phyloP scores from a whole-genome alignment of 2,888 invertebrate genomes.

The Phalera bucephala region DNA sequence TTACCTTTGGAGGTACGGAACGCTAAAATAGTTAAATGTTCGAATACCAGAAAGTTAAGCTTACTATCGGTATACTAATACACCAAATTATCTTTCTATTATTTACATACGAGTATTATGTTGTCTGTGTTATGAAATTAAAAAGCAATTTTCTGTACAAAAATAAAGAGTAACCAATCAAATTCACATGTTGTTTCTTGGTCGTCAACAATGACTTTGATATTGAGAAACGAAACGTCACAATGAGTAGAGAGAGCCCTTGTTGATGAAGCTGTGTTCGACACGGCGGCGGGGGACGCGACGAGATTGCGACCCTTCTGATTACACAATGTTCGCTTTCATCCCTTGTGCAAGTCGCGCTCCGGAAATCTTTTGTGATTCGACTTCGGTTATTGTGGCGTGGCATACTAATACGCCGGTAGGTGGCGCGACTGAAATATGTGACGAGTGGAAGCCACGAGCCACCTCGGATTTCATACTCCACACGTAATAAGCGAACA shows the following conservation, averaged over 20 bases:
- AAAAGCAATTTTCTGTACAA: too few species aligned
- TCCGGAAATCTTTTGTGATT: constrained; percentile 83
- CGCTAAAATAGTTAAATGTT: too few species aligned
- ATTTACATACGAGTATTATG: too few species aligned
- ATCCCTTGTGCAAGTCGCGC: constrained; percentile 81
- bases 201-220: constrained; percentile 31
- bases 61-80: too few species aligned
- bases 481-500: constrained; percentile 34
- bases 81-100: too few species aligned
- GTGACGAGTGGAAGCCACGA: constrained; percentile 50
- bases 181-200: constrained; percentile 25
- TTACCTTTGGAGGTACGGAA: too few species aligned
- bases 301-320: constrained; percentile 81
- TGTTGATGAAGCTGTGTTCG: constrained; percentile 81
- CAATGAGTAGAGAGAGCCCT: constrained; percentile 75
- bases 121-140: too few species aligned
- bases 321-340: constrained; percentile 82
- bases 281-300: constrained; percentile 58
- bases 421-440: constrained; percentile 67
- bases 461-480: constrained; percentile 43
- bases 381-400: constrained; percentile 79
- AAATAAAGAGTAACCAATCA: too few species aligned
- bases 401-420: constrained; percentile 76
- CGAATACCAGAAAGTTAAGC: too few species aligned
- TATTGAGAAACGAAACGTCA: constrained; percentile 63